Conservation (phyloP, 2,797 vertebrate genomes). For the Nyctibius grandis region DNA sequence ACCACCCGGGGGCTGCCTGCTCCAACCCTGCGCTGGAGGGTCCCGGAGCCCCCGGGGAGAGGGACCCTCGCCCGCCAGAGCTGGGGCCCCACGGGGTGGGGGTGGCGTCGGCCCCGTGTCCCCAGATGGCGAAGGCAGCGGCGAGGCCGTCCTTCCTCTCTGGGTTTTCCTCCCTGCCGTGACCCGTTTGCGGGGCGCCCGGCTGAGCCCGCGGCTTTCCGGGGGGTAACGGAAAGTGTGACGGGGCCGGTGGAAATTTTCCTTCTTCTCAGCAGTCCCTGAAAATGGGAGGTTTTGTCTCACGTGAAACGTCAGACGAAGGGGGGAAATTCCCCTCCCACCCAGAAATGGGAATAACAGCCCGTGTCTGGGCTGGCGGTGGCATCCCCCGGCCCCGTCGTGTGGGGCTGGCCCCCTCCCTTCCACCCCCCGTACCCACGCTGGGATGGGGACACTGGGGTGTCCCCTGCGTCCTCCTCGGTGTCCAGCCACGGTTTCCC, state of each 20-base stretch:
- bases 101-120: neutral
- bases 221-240: conserved; percentile 9
- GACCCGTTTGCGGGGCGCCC: neutral
- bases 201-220: neutral
- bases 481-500: rapidly evolving
- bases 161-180: neutral
- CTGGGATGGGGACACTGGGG: neutral
- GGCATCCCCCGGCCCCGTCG: neutral
- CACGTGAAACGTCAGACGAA: rapidly evolving
- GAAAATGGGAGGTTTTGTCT: neutral
- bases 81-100: rapidly evolving
- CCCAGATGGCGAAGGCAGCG: rapidly evolving
- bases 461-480: neutral
- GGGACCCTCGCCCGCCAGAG: rapidly evolving
- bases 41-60: rapidly evolving
- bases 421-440: neutral
- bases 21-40: neutral
- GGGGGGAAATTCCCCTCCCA: conserved; percentile 18
- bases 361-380: rapidly evolving
- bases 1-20: too few relatives aligned
- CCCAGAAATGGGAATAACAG: neutral
- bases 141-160: neutral
- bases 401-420: too few relatives aligned
- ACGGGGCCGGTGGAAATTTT: neutral
- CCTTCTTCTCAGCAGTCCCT: neutral